Conservation (phyloP, 1,140 invertebrate genomes). For the Dendroctonus valens region DNA sequence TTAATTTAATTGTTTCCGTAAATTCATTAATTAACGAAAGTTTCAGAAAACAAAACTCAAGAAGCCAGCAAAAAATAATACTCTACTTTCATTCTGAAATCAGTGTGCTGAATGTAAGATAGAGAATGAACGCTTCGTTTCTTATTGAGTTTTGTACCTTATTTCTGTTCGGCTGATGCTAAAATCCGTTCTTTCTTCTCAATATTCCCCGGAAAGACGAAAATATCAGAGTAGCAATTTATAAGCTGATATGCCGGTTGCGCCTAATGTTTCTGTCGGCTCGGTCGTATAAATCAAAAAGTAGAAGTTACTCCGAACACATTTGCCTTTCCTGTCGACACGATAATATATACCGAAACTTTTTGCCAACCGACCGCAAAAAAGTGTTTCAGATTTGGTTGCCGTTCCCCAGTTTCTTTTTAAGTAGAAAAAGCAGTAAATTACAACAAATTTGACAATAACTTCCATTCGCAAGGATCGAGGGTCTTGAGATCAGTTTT, state of each 20-base stretch:
- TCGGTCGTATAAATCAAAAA: constrained; percentile 29
- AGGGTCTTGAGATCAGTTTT: background rate
- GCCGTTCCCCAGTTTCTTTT: background rate
- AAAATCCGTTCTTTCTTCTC: constrained; percentile 2
- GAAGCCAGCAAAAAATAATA: no score
- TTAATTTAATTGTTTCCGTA: no score
- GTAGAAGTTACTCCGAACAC: constrained; percentile 30
- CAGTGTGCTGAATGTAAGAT: no score
- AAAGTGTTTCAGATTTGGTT: constrained; percentile 14
- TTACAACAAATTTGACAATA: background rate
- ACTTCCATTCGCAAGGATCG: background rate
- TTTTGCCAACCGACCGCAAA: constrained; percentile 15
- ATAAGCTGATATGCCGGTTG: constrained; percentile 27
- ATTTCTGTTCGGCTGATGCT: no score
- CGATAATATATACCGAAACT: constrained; percentile 29
- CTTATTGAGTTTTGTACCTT: no score
- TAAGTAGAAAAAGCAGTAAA: constrained; percentile 11
- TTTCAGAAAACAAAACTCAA: no score
- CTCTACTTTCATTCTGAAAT: no score
- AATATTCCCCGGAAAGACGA: constrained; percentile 20
- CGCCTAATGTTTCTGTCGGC: constrained; percentile 30
- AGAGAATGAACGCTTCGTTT: no score
- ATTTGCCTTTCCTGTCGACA: constrained; percentile 26
- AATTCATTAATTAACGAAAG: no score
- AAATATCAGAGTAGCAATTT: constrained; percentile 19